Evolutionary conservation across 2,888 invertebrate species (phyloP).

Genomic region (Tuberolachnus salignus): DNA sequence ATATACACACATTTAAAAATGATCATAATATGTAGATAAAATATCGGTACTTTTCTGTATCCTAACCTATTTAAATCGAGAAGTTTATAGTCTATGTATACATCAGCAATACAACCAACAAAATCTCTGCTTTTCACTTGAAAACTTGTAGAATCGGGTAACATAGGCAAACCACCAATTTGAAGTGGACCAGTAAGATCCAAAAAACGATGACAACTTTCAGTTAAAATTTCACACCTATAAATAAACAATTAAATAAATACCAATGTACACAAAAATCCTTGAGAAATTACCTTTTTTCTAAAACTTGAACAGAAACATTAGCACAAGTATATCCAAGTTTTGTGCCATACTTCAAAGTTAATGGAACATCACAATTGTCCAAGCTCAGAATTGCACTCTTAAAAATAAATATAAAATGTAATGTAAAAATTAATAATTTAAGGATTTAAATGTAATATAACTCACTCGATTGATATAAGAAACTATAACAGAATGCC

Average conservation of each 20-base stretch:
- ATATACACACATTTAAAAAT: conserved; percentile 28
- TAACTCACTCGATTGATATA: conserved; percentile 78
- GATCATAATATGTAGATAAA: neutral
- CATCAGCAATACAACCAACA: conserved; percentile 87
- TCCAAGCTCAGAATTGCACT: conserved; percentile 84
- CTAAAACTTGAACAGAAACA: conserved; percentile 74
- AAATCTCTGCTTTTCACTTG: conserved; percentile 71
- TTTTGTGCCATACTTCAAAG: conserved; percentile 73
- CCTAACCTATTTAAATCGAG: conserved; percentile 81
- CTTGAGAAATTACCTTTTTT: conserved; percentile 66
- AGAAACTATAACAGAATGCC: conserved; percentile 84
- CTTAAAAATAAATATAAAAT: conserved; percentile 62
- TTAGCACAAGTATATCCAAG: conserved; percentile 83
- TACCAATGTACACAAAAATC: conserved; percentile 13
- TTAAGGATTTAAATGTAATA: neutral
- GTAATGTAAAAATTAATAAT: neutral
- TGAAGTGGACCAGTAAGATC: conserved; percentile 90
- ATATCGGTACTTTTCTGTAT: conserved; percentile 24
- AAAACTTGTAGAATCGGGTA: conserved; percentile 67
- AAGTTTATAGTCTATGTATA: conserved; percentile 83
- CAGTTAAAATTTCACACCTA: conserved; percentile 64
- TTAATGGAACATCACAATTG: conserved; percentile 84
- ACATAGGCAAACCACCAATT: conserved; percentile 86
- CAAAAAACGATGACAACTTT: conserved; percentile 73
- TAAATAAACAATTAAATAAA: conserved; percentile 13